A percentile compares a stretch with the other conserved stretches of the same genome.
These are phyloP conservation scores for Pseudopodoces humilis DNA, from an alignment of 2,113 vertebrate species.

Conservation along the genomic window DNA sequence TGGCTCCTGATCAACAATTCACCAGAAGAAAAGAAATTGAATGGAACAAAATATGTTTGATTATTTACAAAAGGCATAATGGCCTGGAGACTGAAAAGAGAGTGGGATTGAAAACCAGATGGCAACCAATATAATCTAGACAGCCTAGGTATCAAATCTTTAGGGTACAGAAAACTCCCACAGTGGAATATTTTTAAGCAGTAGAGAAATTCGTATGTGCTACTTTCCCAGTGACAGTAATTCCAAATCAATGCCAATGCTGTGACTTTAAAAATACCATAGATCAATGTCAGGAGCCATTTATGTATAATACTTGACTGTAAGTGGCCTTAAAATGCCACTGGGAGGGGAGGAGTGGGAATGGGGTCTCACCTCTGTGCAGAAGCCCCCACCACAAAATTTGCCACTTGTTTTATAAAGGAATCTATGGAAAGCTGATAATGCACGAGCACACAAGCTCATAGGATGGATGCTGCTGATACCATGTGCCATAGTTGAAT, in stretches of 20 bases:
- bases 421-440: neutral
- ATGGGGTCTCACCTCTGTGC: neutral
- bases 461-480: neutral
- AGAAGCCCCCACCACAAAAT: neutral
- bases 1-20: conserved; percentile 54
- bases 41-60: conserved; percentile 47
- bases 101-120: conserved; percentile 32
- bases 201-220: neutral
- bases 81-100: conserved; percentile 53
- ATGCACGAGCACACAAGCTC: neutral
- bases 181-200: neutral
- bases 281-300: neutral
- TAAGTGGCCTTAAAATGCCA: neutral
- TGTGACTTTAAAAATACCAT: neutral
- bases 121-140: neutral
- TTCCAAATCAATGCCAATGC: neutral
- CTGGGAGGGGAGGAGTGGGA: neutral
- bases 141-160: neutral
- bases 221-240: neutral
- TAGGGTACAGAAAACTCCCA: conserved; percentile 29
- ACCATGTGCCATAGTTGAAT: neutral
- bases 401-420: neutral
- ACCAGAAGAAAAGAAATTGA: conserved; percentile 49
- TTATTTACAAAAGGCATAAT: conserved; percentile 53
- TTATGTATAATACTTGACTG: neutral